Evolutionary conservation across 2,888 invertebrate genomes (phyloP), one percentile per base, ranked within the genome.

Genomic region (Penaeus monodon): DNA sequence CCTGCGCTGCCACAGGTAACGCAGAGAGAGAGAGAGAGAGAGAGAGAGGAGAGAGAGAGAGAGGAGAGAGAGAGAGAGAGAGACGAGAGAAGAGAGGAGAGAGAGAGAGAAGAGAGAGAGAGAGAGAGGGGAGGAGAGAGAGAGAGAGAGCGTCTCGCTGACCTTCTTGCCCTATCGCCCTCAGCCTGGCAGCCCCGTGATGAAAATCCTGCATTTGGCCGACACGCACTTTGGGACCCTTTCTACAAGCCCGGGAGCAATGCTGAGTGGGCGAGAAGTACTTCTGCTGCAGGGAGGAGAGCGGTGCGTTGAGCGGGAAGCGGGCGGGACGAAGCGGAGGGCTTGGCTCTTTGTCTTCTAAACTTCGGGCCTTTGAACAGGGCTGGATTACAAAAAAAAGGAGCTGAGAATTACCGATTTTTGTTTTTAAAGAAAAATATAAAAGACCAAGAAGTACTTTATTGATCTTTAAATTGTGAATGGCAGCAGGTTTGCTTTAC

Each of bases 221-320:
- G 93, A 93, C 90, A 92, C 92, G 64, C 93, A 93, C 90, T 90
- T 92, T 64, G n/a, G n/a, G 93, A 93, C 90, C 91, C 91, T 1
- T 90, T 91, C 57, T 93, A 93, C 90, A 84, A 89, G 68, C 91
- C 91, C 38, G 92, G 92, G 6, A 88, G 91, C 27, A 92, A 92
- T 77, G 92, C 93, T 8, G 91, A 91, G 90, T 99, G 99, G 96
- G 96, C 88, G 96, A 96, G 89, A 97, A 98, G 92, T 99, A 98
- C 0, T 93, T 98, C 7, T 99, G 99, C 92, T 99, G 99, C 92
- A 63, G n/a, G 87, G 86, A 64, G 27, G 88, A 88, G 81, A 88
- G 89, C 66, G 89, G 89, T 89, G 29, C 33, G 86, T 83, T 20
- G 57, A 12, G 24, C 38, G 14, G 33, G 20, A 14, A 38, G 24